Conservation (phyloP, 2,888 invertebrate species). For the Thecocarcelia acutangulata region DNA sequence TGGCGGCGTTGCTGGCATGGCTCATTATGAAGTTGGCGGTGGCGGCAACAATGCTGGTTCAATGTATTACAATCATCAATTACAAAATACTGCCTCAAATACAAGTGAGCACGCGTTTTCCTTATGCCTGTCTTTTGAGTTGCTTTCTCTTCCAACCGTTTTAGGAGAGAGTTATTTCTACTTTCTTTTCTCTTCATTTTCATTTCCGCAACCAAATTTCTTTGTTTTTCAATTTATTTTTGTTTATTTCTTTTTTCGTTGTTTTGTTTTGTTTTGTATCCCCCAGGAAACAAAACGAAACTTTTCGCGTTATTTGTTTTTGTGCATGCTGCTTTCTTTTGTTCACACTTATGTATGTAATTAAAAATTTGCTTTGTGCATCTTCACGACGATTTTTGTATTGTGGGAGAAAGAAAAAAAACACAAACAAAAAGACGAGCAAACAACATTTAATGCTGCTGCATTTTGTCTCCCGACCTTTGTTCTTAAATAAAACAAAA, state of each 20-base stretch:
- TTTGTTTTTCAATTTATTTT: slow-evolving; percentile 41
- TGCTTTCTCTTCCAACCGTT: slow-evolving; percentile 45
- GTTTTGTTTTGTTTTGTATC: slow-evolving; percentile 12
- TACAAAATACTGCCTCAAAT: slow-evolving; percentile 68
- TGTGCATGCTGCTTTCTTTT: slow-evolving; percentile 74
- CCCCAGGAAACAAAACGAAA: not conserved
- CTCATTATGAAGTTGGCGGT: slow-evolving; percentile 73
- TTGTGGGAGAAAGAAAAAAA: slow-evolving; percentile 33
- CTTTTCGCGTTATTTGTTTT: slow-evolving; percentile 42
- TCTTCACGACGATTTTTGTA: slow-evolving; percentile 23
- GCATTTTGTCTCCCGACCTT: slow-evolving; percentile 56
- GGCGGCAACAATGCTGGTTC: slow-evolving; percentile 73
- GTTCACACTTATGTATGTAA: no score
- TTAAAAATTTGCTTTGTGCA: slow-evolving; percentile 49
- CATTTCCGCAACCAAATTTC: not conserved
- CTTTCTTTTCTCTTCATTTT: slow-evolving; percentile 25
- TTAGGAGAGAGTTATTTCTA: slow-evolving; percentile 42
- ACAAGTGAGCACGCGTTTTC: slow-evolving; percentile 78
- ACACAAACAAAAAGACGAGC: no score
- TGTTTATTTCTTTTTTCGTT: no score
- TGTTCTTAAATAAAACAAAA: not conserved
- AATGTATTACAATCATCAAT: slow-evolving; percentile 71
- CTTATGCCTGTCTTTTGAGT: slow-evolving; percentile 71
- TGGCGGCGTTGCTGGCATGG: slow-evolving; percentile 72
- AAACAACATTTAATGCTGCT: slow-evolving; percentile 46